These are phyloP conservation scores for Drosophila bocki DNA, from an alignment of 1,140 invertebrate genomes.

Conservation along the genomic window DNA sequence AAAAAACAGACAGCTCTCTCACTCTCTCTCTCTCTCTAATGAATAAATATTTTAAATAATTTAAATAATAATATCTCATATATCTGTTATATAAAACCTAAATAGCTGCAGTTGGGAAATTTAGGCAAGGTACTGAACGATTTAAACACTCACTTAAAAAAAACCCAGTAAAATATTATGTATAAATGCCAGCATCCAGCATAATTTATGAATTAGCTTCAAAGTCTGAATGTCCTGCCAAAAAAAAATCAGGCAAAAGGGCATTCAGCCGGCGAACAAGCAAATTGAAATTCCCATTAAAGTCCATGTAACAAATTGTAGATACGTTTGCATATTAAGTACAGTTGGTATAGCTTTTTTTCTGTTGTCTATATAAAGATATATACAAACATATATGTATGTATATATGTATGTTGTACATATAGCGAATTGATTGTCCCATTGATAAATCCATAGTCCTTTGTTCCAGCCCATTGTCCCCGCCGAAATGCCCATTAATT, in stretches of 20 bases:
- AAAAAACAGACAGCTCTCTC: constrained; percentile 23
- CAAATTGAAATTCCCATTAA: constrained; percentile 7
- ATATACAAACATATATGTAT: constrained; percentile 7
- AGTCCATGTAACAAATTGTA: constrained; percentile 22
- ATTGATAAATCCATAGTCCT: constrained; percentile 36
- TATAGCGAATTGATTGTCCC: constrained; percentile 39
- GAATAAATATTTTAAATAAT: constrained; percentile 7
- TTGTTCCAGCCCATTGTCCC: constrained; percentile 46
- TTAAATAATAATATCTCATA: constrained; percentile 64
- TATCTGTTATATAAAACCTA: constrained; percentile 47
- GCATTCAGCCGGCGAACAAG: constrained; percentile 4
- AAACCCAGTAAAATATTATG: constrained; percentile 27
- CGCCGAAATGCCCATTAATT: constrained; percentile 57
- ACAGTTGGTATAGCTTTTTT: constrained; percentile 14
- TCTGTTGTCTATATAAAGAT: neutral
- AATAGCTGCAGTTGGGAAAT: constrained; percentile 85
- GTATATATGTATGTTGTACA: constrained; percentile 13
- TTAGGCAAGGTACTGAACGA: constrained; percentile 79
- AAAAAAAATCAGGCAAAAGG: constrained; percentile 8
- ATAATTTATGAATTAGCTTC: constrained; percentile 15
- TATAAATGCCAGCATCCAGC: constrained; percentile 20
- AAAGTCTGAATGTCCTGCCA: constrained; percentile 20
- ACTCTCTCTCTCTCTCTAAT: neutral
- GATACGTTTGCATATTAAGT: constrained; percentile 45
- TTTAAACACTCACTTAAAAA: neutral